Evolutionary conservation across 2,113 vertebrate genomes (phyloP).

Genomic region (Meriones unguiculatus): DNA sequence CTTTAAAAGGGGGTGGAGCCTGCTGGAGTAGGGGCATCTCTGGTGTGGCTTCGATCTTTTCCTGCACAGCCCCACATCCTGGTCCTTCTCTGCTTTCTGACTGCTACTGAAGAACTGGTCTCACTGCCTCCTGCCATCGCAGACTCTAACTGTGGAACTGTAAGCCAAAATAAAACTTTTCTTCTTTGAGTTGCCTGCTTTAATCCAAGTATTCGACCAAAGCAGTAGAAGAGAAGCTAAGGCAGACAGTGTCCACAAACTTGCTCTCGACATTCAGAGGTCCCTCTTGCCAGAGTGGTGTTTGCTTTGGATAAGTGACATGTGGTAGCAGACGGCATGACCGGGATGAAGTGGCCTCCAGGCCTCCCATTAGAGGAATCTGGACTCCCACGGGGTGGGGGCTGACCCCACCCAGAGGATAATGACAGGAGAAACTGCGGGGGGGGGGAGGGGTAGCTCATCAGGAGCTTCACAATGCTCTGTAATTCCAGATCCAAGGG

Average conservation of each 20-base stretch:
- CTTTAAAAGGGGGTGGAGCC: neutral
- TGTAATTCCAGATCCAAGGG: neutral
- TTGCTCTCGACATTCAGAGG: neutral
- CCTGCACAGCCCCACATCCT: neutral
- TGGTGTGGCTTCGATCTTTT: neutral
- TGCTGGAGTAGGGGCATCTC: neutral
- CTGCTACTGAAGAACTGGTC: neutral
- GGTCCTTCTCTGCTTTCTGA: neutral
- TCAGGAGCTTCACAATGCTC: neutral
- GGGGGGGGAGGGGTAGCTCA: neutral
- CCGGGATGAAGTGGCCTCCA: fast-evolving
- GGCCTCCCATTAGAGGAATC: neutral
- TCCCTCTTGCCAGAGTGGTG: neutral
- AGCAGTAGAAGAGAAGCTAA: neutral
- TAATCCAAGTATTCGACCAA: neutral
- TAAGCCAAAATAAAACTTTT: neutral
- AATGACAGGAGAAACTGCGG: too few relatives aligned
- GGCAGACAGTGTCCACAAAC: neutral
- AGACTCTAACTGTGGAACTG: neutral
- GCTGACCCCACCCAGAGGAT: neutral
- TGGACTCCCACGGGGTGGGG: neutral
- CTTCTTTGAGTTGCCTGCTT: too few relatives aligned
- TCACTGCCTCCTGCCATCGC: neutral
- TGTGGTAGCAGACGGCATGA: too few relatives aligned
- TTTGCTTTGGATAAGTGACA: neutral